phyloP scores from a whole-genome alignment of 2,888 invertebrate species.

The Pimpla rufipes region DNA sequence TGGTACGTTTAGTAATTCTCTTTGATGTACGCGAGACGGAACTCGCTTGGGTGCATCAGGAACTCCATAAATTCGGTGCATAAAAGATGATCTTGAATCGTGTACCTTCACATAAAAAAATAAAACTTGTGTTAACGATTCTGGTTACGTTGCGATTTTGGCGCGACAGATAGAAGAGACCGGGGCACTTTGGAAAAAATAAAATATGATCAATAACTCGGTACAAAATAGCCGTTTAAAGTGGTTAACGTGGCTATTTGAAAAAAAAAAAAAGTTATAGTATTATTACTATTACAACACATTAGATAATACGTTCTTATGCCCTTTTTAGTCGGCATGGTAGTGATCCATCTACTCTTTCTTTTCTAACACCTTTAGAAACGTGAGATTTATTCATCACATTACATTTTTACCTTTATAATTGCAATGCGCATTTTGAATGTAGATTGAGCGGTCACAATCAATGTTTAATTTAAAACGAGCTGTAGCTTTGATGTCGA shows the following conservation, averaged over 20 bases:
- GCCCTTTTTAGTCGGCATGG: not conserved
- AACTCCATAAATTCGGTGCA: not conserved
- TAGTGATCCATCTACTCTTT: not conserved
- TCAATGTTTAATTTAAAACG: not conserved
- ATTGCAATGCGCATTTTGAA: not conserved
- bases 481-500: conserved; percentile 14
- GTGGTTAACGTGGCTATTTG: no score
- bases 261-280: no score
- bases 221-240: no score
- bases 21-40: not conserved
- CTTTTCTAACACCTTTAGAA: no score
- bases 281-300: no score
- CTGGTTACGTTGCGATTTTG: not conserved
- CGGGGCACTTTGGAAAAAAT: no score
- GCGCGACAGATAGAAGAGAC: not conserved
- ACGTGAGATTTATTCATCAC: not conserved
- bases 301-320: no score
- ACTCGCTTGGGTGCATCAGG: no score
- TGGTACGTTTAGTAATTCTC: not conserved
- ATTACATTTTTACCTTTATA: not conserved
- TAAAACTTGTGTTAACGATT: not conserved
- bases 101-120: not conserved
- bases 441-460: not conserved
- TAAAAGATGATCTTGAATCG: not conserved
- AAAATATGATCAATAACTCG: no score